Percentiles rank a stretch among this genome's conserved stretches.
Evolutionary conservation across 2,113 vertebrate species (phyloP).

Genomic region (Onychostoma macrolepis): DNA sequence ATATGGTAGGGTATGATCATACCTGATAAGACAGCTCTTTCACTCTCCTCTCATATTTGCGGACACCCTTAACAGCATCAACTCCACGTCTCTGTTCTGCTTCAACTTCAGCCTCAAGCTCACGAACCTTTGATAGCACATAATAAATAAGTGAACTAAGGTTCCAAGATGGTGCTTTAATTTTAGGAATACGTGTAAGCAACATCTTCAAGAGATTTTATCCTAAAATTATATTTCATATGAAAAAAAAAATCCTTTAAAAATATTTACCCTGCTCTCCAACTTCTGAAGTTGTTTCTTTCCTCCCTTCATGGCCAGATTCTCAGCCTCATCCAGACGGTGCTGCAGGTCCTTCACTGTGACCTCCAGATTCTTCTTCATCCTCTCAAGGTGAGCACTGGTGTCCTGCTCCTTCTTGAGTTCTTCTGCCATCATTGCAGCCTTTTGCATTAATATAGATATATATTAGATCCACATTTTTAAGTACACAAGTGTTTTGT

Average conservation of each 20-base stretch:
- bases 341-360: slow-evolving; percentile 82
- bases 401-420: slow-evolving; percentile 90
- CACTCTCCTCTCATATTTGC: slow-evolving; percentile 59
- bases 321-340: slow-evolving; percentile 91
- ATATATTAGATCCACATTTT: not conserved
- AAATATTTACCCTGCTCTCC: slow-evolving; percentile 57
- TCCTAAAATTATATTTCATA: not conserved
- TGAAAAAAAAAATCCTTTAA: too few species aligned
- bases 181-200: not conserved
- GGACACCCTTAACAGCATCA: slow-evolving; percentile 63
- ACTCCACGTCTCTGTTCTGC: slow-evolving; percentile 79
- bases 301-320: slow-evolving; percentile 83
- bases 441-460: slow-evolving; percentile 51
- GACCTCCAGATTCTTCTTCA: slow-evolving; percentile 95
- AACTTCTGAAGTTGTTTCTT: slow-evolving; percentile 88
- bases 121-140: slow-evolving; percentile 73
- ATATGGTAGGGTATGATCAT: not conserved
- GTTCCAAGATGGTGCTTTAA: slow-evolving; percentile 36
- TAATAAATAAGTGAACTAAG: too few species aligned
- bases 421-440: slow-evolving; percentile 90
- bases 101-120: slow-evolving; percentile 82
- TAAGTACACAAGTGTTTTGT: not conserved
- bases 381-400: slow-evolving; percentile 88
- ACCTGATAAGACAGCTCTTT: slow-evolving; percentile 60
- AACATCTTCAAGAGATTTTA: not conserved